A percentile compares a stretch with the other conserved stretches of the same genome.
phyloP scores from a whole-genome alignment of 2,888 invertebrate genomes.

The Phragmatobia fuliginosa region DNA sequence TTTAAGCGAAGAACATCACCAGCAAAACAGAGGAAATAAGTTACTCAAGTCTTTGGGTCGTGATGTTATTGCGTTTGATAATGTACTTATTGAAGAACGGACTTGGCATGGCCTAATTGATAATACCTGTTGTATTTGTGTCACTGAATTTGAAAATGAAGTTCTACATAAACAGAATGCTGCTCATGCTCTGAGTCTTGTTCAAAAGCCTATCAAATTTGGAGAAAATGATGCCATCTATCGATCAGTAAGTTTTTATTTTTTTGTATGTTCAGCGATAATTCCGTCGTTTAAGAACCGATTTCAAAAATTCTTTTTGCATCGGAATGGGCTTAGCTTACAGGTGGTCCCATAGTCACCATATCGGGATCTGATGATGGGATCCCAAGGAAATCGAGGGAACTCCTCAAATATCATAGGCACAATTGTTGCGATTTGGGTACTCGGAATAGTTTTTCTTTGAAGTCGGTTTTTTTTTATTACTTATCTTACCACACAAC shows the following conservation, averaged over 20 bases:
- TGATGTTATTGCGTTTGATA: constrained; percentile 55
- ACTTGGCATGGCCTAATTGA: constrained; percentile 70
- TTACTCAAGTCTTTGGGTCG: constrained; percentile 48
- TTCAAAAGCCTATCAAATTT: constrained; percentile 60
- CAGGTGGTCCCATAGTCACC: too few relatives aligned
- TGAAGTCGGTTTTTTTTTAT: too few relatives aligned
- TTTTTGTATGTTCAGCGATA: too few relatives aligned
- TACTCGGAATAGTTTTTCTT: too few relatives aligned
- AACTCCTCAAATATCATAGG: too few relatives aligned
- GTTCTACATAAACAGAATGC: constrained; percentile 57
- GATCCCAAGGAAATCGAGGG: too few relatives aligned
- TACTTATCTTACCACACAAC: too few relatives aligned
- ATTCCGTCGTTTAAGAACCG: too few relatives aligned
- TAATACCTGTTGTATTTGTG: constrained; percentile 66
- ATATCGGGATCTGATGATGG: too few relatives aligned
- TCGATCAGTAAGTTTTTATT: constrained; percentile 54
- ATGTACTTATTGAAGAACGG: constrained; percentile 57
- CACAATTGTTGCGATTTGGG: too few relatives aligned
- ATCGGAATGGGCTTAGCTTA: too few relatives aligned
- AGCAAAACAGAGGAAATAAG: constrained; percentile 49
- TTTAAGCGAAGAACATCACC: constrained; percentile 57
- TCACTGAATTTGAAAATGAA: constrained; percentile 62
- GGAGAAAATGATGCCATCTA: constrained; percentile 55
- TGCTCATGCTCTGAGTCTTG: constrained; percentile 63
- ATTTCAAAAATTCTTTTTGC: too few relatives aligned